Evolutionary conservation across 2,888 invertebrate genomes (phyloP).

Genomic region (Rotaria sp.): DNA sequence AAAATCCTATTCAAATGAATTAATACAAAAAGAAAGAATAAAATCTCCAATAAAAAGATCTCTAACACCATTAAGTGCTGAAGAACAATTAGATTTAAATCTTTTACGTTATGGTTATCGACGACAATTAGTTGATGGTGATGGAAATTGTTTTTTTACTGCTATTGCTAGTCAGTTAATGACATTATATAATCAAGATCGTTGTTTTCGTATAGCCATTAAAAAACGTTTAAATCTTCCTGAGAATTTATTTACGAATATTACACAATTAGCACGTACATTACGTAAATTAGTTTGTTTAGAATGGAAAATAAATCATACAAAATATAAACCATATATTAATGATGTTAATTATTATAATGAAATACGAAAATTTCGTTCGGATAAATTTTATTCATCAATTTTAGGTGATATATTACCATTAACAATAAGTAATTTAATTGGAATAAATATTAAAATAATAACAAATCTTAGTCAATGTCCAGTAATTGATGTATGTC

Average conservation of each 20-base stretch:
- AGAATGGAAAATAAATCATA: neutral
- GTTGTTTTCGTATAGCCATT: neutral
- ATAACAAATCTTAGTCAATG: neutral
- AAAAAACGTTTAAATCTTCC: neutral
- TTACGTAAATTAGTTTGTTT: slow-evolving; percentile 7
- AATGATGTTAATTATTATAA: neutral
- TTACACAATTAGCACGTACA: neutral
- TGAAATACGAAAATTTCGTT: slow-evolving; percentile 7
- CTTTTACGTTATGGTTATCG: neutral
- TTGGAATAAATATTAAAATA: neutral
- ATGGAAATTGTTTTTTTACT: slow-evolving; percentile 26
- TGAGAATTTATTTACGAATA: neutral
- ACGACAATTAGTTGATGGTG: neutral
- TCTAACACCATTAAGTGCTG: neutral
- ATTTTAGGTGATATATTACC: slow-evolving; percentile 29
- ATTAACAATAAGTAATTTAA: neutral
- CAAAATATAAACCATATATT: slow-evolving; percentile 23
- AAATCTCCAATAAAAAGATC: neutral
- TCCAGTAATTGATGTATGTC: neutral
- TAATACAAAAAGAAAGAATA: neutral
- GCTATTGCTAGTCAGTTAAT: slow-evolving; percentile 29
- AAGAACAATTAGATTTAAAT: slow-evolving; percentile 23
- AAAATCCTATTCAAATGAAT: neutral
- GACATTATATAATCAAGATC: neutral
- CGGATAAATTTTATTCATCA: slow-evolving; percentile 16